Base-by-base conservation (phyloP, 1,140 invertebrate species). In the Pygmarrhopalites habei region DNA sequence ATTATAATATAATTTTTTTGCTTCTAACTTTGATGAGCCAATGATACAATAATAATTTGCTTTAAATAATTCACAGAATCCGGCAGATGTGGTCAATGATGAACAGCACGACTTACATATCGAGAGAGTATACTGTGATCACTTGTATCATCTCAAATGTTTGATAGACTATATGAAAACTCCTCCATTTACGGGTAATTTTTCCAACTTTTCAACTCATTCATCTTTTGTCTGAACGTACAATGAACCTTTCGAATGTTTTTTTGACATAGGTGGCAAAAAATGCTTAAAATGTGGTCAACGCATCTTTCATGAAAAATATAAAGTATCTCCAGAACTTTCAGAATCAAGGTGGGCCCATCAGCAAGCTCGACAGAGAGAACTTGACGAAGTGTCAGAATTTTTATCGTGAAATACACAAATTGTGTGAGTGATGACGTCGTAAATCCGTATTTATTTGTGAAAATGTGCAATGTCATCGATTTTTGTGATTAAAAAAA, bases 271-370 rank as follows among this genome's bases (percentile, higher is more conserved):
- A 83, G 82, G 80, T 67, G 83, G 82, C 52, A 85, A 85, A 73
- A 82, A 80, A 64, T 85, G 84, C 75, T 78, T 79, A 44, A 68
- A 60, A 3, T 89, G 86, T 74, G 79, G 78, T 10, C 77, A 84
- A 64, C 80, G 79, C 69, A 82, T 89, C 55, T 86, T 81, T 72
- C 87, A 89, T 72, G 85, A 88, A 62, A 87, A 87, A 72, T 89
- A 86, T 85, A 82, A 82, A 61, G 71, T 88, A 21, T 82, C 81
- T 55, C 82, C 87, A 12, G 83, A 83, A 70, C 75, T 88, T 19
- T 85, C 85, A 0, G 87, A 89, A 75, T 81, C 83, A 26, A 77
- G 86, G 44, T 89, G 87, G 87, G 86, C 86, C 4, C 86, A 88
- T 72, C 81, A 88, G 70, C 84, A 89, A 72, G 87, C 87, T 5